phyloP scores from a whole-genome alignment of 2,888 invertebrate species.

The Dilophus febrilis region DNA sequence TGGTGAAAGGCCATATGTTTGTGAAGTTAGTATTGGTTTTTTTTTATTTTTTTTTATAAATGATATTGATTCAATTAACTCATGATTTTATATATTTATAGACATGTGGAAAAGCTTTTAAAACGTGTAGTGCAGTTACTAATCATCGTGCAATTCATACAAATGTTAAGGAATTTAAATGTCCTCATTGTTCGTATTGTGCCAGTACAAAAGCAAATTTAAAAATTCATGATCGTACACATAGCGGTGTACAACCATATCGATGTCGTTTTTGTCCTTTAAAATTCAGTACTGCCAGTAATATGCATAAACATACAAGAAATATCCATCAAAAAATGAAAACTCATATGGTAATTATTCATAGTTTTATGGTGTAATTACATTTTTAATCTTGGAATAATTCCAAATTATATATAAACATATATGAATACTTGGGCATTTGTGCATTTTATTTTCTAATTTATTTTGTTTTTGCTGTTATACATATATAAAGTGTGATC shows the following conservation, averaged over 20 bases:
- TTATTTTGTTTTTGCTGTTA: neutral
- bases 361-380: too few species aligned
- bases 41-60: too few species aligned
- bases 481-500: constrained; percentile 9
- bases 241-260: constrained; percentile 11
- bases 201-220: constrained; percentile 11
- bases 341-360: constrained; percentile 10
- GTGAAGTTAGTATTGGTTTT: constrained; percentile 7
- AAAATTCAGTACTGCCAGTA: constrained; percentile 12
- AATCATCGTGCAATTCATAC: constrained; percentile 12
- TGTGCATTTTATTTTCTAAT: neutral
- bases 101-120: constrained; percentile 12
- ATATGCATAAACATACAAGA: constrained; percentile 11
- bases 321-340: constrained; percentile 12
- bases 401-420: too few species aligned
- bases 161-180: constrained; percentile 9
- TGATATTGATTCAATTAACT: too few species aligned
- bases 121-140: constrained; percentile 11
- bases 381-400: too few species aligned
- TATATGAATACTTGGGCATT: too few species aligned
- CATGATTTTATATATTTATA: neutral
- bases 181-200: constrained; percentile 9
- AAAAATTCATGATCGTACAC: constrained; percentile 11
- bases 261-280: constrained; percentile 9
- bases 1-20: constrained; percentile 12